Evolutionary conservation across 2,888 invertebrate species (phyloP).

Genomic region (Fissipunctia ypsillon): DNA sequence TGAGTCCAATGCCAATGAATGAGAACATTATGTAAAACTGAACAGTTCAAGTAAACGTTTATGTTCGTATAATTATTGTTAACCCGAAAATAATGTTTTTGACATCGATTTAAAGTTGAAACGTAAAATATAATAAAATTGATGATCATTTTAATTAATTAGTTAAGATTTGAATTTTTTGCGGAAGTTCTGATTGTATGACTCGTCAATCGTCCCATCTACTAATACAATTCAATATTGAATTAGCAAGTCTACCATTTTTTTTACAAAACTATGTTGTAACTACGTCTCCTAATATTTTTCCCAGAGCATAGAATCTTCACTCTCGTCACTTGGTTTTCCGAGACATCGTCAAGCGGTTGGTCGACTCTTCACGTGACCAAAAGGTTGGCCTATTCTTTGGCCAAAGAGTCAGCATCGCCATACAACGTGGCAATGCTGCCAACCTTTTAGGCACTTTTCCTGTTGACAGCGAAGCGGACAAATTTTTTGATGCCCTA

Average conservation of each 20-base stretch:
- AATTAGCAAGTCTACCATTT: not conserved
- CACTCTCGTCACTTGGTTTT: not conserved
- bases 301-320: not conserved
- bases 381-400: too few species aligned
- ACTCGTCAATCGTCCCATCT: not conserved
- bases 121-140: slow-evolving; percentile 12
- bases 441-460: too few species aligned
- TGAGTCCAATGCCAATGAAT: slow-evolving; percentile 64
- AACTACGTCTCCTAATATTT: not conserved
- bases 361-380: too few species aligned
- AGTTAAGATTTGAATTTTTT: not conserved
- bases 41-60: slow-evolving; percentile 19
- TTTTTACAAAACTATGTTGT: not conserved
- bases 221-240: slow-evolving; percentile 1
- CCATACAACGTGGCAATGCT: too few species aligned
- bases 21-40: slow-evolving; percentile 43
- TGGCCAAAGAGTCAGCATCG: too few species aligned
- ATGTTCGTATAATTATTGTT: slow-evolving; percentile 28
- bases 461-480: too few species aligned
- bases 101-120: slow-evolving; percentile 1
- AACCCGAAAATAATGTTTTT: slow-evolving; percentile 26
- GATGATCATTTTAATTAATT: slow-evolving; percentile 10
- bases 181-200: slow-evolving; percentile 24
- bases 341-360: too few species aligned
- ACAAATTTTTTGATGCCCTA: too few species aligned